Percentiles rank a stretch among this genome's conserved stretches.
These are phyloP conservation scores for Radopholus similis DNA, from an alignment of 1,140 invertebrate genomes.

Conservation along the genomic window DNA sequence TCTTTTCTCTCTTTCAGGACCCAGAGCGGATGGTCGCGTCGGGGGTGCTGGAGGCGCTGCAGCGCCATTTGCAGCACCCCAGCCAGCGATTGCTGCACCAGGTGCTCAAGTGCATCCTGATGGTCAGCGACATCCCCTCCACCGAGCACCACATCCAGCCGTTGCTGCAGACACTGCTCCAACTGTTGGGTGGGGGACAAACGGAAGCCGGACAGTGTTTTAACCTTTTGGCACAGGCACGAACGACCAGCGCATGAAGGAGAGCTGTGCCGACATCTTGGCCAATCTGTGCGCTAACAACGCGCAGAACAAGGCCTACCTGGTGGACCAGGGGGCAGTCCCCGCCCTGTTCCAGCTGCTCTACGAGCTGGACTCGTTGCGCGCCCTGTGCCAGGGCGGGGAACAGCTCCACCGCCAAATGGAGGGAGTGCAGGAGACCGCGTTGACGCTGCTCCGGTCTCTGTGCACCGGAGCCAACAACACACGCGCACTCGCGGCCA, in stretches of 20 bases:
- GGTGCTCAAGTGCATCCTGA: constrained; percentile 28
- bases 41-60: constrained; percentile 37
- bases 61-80: constrained; percentile 34
- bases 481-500: background rate
- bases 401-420: background rate
- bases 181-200: constrained; percentile 25
- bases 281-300: constrained; percentile 43
- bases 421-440: constrained; percentile 22
- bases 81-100: constrained; percentile 37
- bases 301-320: constrained; percentile 32
- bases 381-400: background rate
- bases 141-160: constrained; percentile 9
- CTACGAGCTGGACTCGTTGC: constrained; percentile 33
- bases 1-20: constrained; percentile 33
- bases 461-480: constrained; percentile 18
- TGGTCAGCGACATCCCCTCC: constrained; percentile 30
- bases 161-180: constrained; percentile 31
- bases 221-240: constrained; percentile 27
- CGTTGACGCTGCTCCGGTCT: constrained; percentile 25
- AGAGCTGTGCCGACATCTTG: constrained; percentile 35
- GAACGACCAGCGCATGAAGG: constrained; percentile 25
- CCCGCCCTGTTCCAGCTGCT: constrained; percentile 25
- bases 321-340: constrained; percentile 21
- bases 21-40: constrained; percentile 31
- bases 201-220: background rate